Conservation (phyloP, 2,888 invertebrate species). For the Drosophila buzzatii region DNA sequence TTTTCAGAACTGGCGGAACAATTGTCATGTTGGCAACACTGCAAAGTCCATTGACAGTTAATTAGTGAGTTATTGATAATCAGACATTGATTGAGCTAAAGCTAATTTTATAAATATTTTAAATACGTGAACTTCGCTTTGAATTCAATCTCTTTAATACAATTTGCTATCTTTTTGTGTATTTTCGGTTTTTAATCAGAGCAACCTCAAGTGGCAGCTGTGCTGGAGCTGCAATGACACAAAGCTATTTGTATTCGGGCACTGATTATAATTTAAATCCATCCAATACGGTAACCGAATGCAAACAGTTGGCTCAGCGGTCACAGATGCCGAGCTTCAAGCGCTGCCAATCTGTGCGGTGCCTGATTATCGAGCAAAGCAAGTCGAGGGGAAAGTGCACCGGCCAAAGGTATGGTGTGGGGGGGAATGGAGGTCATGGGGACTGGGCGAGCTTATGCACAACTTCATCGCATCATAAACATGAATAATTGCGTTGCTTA, state of each 20-base stretch:
- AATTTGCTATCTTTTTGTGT: background rate
- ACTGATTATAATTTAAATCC: conserved; percentile 20
- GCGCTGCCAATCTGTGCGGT: conserved; percentile 25
- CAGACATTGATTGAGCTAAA: no score
- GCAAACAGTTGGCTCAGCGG: conserved; percentile 15
- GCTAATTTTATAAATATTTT: no score
- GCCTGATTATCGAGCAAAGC: conserved; percentile 37
- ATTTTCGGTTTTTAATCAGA: background rate
- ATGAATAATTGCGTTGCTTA: conserved; percentile 80
- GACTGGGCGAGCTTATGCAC: conserved; percentile 6
- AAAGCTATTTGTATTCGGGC: conserved; percentile 18
- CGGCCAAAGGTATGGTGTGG: background rate
- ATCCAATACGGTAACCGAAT: conserved; percentile 18
- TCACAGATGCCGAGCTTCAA: conserved; percentile 15
- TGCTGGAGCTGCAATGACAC: conserved; percentile 9
- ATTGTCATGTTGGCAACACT: no score
- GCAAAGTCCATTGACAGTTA: no score
- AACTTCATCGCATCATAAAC: conserved; percentile 73
- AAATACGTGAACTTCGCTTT: background rate
- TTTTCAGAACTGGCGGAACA: no score
- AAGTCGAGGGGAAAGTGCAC: conserved; percentile 14
- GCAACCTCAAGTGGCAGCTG: conserved; percentile 14
- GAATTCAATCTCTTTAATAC: background rate
- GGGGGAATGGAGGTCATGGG: background rate
- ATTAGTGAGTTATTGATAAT: no score